Conservation (phyloP, 2,797 vertebrate species). For the Phoebastria nigripes region DNA sequence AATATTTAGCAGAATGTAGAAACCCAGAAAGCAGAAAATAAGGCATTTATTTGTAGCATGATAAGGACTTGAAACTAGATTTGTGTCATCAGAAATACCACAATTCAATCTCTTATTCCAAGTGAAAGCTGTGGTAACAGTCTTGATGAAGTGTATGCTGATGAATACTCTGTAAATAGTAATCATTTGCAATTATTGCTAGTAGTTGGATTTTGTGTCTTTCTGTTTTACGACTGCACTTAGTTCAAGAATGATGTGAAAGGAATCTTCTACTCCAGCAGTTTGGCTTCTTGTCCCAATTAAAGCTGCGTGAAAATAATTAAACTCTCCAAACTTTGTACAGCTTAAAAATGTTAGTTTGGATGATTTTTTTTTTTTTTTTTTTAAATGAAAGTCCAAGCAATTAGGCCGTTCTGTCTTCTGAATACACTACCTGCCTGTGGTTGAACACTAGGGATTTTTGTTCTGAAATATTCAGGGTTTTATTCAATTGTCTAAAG, state of each 20-base stretch:
- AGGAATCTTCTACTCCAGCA: background rate
- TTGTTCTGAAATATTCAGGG: background rate
- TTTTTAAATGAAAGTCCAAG: background rate
- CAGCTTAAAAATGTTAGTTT: background rate
- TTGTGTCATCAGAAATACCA: constrained; percentile 11
- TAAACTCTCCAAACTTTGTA: background rate
- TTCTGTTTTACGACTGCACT: background rate
- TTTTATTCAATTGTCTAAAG: background rate
- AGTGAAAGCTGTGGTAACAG: constrained; percentile 14
- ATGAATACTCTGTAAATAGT: constrained; percentile 51
- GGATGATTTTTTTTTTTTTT: background rate
- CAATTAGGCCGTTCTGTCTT: background rate
- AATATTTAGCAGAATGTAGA: background rate
- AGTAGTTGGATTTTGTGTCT: background rate
- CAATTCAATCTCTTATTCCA: constrained; percentile 17
- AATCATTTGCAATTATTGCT: constrained; percentile 40
- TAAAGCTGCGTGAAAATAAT: background rate
- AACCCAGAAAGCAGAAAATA: background rate
- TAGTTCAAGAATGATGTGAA: background rate
- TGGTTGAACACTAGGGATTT: background rate
- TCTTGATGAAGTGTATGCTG: constrained; percentile 28
- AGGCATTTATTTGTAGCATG: background rate
- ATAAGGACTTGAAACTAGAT: background rate
- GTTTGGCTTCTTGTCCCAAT: background rate
- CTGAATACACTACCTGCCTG: background rate